Conservation (phyloP, 2,888 invertebrate genomes). For the Thalpophila matura region DNA sequence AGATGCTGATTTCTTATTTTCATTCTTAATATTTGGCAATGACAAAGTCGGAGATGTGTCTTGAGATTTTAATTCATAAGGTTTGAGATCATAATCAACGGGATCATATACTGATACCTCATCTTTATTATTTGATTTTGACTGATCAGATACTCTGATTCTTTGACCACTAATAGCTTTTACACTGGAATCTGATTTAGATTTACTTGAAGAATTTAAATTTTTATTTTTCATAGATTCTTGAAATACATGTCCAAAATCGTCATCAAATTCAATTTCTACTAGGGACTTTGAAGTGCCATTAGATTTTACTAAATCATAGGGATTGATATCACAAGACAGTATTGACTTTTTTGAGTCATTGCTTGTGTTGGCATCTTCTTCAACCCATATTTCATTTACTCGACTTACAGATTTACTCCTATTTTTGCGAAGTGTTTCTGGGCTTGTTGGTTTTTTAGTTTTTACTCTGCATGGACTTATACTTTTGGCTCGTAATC, state of each 20-base stretch:
- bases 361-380: constrained; percentile 72
- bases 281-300: constrained; percentile 85
- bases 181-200: constrained; percentile 88
- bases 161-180: constrained; percentile 93
- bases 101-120: constrained; percentile 87
- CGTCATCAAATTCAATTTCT: constrained; percentile 90
- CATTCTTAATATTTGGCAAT: constrained; percentile 87
- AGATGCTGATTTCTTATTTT: constrained; percentile 80
- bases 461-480: constrained; percentile 90
- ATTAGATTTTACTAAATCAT: constrained; percentile 93
- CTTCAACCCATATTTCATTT: constrained; percentile 87
- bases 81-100: constrained; percentile 87
- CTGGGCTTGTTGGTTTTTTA: constrained; percentile 85
- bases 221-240: constrained; percentile 79
- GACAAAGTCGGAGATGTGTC: constrained; percentile 77
- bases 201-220: constrained; percentile 75
- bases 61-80: constrained; percentile 79
- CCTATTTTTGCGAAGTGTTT: constrained; percentile 81
- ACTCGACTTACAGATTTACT: constrained; percentile 88
- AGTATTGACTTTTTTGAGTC: constrained; percentile 93
- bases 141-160: constrained; percentile 92
- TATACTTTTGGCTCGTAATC: constrained; percentile 90
- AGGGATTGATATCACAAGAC: constrained; percentile 96
- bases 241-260: constrained; percentile 83
- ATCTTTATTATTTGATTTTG: constrained; percentile 79